Base-by-base conservation (phyloP, 1,140 invertebrate genomes). In the Coenobita brevimanus region DNA sequence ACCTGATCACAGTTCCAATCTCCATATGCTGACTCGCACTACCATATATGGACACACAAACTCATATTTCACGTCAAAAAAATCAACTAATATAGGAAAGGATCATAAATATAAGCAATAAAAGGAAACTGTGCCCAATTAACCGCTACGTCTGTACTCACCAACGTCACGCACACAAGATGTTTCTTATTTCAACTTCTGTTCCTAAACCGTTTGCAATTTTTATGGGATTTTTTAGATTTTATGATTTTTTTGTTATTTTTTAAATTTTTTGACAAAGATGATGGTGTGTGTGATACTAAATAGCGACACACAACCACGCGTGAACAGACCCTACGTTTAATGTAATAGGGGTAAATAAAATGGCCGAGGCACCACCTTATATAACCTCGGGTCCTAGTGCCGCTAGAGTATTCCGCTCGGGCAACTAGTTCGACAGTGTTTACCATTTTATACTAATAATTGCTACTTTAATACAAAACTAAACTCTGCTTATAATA, bases 211-310 rank as follows among this genome's bases (percentile, higher is more conserved):
- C 86, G 79, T 88, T 88, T 88, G 86, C 86, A 88, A 92, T 93
- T 93, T 93, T 93, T 94, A 94, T 94, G 64, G 94, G 62, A 64
- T 38, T 87, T 87, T 87, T 87, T 27, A 80, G 50, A 82, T 88
- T 88, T 88, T 82, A 46, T 82, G 33, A n/a, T 88, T 82, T 88
- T 82, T 88, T 88, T 88, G 79, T 38, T 94, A 36, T 87, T 95
- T 95, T 95, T 95, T 95, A 94, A 94, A 94, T 94, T 94, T 95
- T 96, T 93, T 93, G 93, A 87, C 84, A 87, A 87, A 87, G 84
- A 60, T 80, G 79, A 73, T 87, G 95, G 95, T 95, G 96, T 96
- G 96, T 96, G 95, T 95, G 95, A 95, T 95, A 95, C 95, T 94
- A 94, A 90, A 92, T 92, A 93, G 92, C 92, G 92, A 93, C 92